phyloP scores from a whole-genome alignment of 2,888 invertebrate genomes.

The Papilio demoleus region DNA sequence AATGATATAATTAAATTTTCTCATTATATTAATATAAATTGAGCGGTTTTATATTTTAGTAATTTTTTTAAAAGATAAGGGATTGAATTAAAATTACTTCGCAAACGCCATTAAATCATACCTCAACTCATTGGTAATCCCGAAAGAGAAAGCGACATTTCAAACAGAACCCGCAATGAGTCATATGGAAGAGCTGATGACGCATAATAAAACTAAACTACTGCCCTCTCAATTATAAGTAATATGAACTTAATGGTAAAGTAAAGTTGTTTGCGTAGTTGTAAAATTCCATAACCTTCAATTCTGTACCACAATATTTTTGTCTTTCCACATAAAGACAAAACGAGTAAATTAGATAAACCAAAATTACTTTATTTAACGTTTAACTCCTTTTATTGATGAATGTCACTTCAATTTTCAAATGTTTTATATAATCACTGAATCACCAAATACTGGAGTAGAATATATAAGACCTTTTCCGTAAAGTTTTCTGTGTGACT shows the following conservation, averaged over 20 bases:
- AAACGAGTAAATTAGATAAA: no score
- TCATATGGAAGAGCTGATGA: conserved; percentile 3
- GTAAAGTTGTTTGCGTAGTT: not conserved
- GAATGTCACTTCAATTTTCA: no score
- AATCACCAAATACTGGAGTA: not conserved
- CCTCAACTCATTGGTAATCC: not conserved
- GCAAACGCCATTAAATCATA: not conserved
- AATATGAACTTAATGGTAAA: not conserved
- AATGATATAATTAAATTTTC: not conserved
- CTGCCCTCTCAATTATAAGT: not conserved
- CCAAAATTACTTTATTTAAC: no score
- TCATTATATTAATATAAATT: no score
- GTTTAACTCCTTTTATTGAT: no score
- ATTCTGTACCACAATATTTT: no score
- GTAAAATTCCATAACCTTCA: no score
- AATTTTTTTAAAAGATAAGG: no score
- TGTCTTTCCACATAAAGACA: no score
- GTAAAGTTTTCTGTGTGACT: conserved; percentile 18
- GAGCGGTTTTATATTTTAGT: not conserved
- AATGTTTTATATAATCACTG: no score
- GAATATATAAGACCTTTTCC: conserved; percentile 14
- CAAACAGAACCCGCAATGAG: not conserved
- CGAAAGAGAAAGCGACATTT: not conserved
- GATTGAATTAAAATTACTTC: not conserved
- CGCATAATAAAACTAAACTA: conserved; percentile 5